These are phyloP conservation scores for Lophura swinhoii DNA, from an alignment of 2,797 vertebrate genomes.

Conservation along the genomic window DNA sequence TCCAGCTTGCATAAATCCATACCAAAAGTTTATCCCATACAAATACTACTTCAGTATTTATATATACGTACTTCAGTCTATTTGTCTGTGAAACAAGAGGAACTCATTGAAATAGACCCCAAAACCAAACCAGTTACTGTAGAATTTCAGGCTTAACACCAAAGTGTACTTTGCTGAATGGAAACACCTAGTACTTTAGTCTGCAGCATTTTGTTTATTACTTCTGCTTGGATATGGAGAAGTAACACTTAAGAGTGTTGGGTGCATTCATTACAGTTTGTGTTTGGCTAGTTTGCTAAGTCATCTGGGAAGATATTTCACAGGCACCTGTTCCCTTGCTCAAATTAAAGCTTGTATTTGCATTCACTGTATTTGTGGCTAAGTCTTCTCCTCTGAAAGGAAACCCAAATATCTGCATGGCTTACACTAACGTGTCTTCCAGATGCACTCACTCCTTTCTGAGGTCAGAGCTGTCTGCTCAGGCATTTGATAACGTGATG, in stretches of 20 bases:
- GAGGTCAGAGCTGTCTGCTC: not conserved
- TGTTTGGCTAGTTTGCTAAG: not conserved
- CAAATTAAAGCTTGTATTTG: not conserved
- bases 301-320: not conserved
- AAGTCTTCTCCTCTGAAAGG: not conserved
- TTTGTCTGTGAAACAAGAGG: not conserved
- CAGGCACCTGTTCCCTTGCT: not conserved
- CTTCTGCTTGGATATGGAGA: not conserved
- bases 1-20: not conserved
- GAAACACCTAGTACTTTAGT: not conserved
- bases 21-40: not conserved
- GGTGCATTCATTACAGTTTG: not conserved
- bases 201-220: not conserved
- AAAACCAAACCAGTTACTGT: not conserved
- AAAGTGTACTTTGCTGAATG: not conserved
- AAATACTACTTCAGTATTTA: not conserved
- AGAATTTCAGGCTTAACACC: not conserved
- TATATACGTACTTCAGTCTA: not conserved
- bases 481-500: not conserved
- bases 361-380: not conserved
- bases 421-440: not conserved
- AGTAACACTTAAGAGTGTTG: fast-evolving
- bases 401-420: not conserved
- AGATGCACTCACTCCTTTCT: too few relatives aligned
- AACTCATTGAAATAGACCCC: not conserved